Conservation (phyloP, 2,888 invertebrate species). For the Isoperla grammatica region DNA sequence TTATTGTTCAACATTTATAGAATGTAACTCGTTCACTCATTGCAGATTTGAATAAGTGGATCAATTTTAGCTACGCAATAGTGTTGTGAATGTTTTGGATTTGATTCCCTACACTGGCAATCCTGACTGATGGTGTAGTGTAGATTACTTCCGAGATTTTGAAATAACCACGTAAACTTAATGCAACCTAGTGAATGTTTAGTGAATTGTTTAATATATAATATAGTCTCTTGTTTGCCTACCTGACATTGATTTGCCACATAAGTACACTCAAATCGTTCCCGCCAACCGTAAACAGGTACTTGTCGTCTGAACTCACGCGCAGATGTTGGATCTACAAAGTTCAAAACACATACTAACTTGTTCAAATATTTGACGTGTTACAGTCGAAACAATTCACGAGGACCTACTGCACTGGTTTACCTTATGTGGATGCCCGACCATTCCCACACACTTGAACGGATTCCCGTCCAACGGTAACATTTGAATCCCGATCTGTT, state of each 20-base stretch:
- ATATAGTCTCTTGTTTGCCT: too few relatives aligned
- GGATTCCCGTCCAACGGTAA: slow-evolving; percentile 71
- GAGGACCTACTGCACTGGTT: neutral
- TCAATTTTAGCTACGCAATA: too few relatives aligned
- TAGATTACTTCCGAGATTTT: too few relatives aligned
- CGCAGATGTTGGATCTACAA: slow-evolving; percentile 43
- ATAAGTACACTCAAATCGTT: slow-evolving; percentile 50
- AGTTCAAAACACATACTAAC: slow-evolving; percentile 5
- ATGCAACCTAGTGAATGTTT: too few relatives aligned
- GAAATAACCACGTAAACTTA: too few relatives aligned
- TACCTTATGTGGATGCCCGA: slow-evolving; percentile 63
- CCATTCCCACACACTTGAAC: slow-evolving; percentile 55
- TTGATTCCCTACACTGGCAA: too few relatives aligned
- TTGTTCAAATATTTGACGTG: neutral
- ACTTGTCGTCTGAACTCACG: slow-evolving; percentile 46
- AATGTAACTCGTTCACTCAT: too few relatives aligned
- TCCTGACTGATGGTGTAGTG: too few relatives aligned
- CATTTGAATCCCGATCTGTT: slow-evolving; percentile 61
- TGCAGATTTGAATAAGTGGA: too few relatives aligned
- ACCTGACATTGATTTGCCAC: slow-evolving; percentile 54
- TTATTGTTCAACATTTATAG: too few relatives aligned
- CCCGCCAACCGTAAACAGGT: slow-evolving; percentile 52
- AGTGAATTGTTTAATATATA: too few relatives aligned
- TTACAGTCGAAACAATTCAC: neutral
- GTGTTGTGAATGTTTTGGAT: too few relatives aligned